Evolutionary conservation across 2,113 vertebrate genomes (phyloP).

Genomic region (Anseranas semipalmata): DNA sequence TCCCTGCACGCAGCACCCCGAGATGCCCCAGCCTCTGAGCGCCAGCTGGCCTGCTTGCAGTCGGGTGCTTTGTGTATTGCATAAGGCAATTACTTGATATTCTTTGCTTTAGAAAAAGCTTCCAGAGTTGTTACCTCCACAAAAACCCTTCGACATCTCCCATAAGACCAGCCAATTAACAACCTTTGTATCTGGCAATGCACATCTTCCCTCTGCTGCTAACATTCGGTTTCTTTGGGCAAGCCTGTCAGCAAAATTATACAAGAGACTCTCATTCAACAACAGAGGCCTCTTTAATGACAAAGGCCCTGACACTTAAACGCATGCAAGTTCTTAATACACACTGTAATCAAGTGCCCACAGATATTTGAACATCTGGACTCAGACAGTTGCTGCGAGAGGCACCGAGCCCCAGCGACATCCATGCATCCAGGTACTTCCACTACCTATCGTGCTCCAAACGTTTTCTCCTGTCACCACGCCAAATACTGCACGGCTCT

Average conservation of each 20-base stretch:
- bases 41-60: accelerated
- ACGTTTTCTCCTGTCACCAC: accelerated
- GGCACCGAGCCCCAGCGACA: accelerated
- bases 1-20: accelerated
- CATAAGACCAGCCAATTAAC: neutral
- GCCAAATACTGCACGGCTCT: accelerated
- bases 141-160: accelerated
- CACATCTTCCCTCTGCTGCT: neutral
- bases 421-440: neutral
- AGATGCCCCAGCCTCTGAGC: too few species aligned
- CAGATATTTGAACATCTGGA: neutral
- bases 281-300: neutral
- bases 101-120: neutral
- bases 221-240: neutral
- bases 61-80: neutral
- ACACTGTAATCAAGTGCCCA: neutral
- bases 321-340: accelerated
- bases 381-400: neutral
- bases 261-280: neutral
- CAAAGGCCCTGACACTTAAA: neutral
- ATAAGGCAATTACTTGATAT: neutral
- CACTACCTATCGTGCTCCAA: accelerated
- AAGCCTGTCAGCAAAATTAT: neutral
- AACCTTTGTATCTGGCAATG: accelerated
- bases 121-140: neutral